Percentiles rank a stretch among this genome's conserved stretches.
Conservation (phyloP, 1,140 invertebrate genomes). For the Oryctes rhinoceros region DNA sequence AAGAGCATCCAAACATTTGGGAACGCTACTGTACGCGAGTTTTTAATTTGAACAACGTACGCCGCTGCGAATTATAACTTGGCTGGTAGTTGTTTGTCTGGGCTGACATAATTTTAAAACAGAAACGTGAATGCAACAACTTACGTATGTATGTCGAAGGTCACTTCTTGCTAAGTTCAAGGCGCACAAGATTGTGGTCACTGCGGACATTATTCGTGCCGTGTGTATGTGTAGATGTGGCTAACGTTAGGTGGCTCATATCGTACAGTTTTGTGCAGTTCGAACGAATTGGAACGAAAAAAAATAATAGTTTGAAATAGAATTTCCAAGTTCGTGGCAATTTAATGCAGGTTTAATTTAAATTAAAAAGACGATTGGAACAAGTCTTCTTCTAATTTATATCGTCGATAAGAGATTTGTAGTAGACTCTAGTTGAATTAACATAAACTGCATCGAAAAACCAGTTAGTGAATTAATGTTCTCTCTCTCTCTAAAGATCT, state of each 20-base stretch:
- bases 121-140: slow-evolving; percentile 23
- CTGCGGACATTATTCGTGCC: background rate
- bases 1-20: too few relatives aligned
- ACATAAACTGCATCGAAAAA: too few relatives aligned
- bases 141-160: slow-evolving; percentile 17
- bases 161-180: slow-evolving; percentile 35
- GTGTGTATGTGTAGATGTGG: background rate
- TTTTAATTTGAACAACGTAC: background rate
- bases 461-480: too few relatives aligned
- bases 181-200: slow-evolving; percentile 35
- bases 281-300: background rate
- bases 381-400: too few relatives aligned
- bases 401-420: too few relatives aligned
- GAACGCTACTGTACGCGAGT: too few relatives aligned
- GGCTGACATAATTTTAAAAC: slow-evolving; percentile 35
- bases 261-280: background rate
- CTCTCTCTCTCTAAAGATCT: too few relatives aligned
- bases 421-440: too few relatives aligned
- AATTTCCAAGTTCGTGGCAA: too few relatives aligned
- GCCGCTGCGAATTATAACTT: slow-evolving; percentile 9
- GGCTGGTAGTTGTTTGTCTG: slow-evolving; percentile 14
- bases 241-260: background rate
- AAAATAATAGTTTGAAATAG: background rate
- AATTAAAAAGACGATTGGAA: too few relatives aligned
- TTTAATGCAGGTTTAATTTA: too few relatives aligned